Conservation (phyloP, 2,888 invertebrate genomes). For the Callinectes sapidus region DNA sequence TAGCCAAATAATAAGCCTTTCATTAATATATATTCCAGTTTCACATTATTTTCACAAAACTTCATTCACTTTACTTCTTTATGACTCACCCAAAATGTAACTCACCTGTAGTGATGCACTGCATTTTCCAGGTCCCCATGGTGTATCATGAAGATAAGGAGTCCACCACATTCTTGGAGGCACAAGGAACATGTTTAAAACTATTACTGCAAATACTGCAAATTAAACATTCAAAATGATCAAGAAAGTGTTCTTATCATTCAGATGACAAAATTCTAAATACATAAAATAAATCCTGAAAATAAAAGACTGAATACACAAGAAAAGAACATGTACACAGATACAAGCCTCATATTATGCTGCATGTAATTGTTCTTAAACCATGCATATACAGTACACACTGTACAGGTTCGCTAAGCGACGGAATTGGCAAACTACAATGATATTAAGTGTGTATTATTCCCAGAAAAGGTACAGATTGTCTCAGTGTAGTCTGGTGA, state of each 20-base stretch:
- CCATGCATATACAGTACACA: neutral
- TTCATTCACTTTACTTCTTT: neutral
- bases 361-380: too few relatives aligned
- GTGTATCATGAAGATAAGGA: conserved; percentile 59
- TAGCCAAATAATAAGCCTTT: too few relatives aligned
- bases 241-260: neutral
- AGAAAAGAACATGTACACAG: too few relatives aligned
- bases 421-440: too few relatives aligned
- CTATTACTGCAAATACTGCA: neutral
- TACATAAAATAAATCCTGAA: neutral
- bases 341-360: too few relatives aligned
- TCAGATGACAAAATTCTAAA: neutral
- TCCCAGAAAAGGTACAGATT: too few relatives aligned
- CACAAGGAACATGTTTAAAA: neutral
- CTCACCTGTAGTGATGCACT: conserved; percentile 71
- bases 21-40: too few relatives aligned
- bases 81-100: neutral
- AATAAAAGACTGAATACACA: too few relatives aligned
- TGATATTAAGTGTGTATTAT: too few relatives aligned
- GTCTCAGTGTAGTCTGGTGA: too few relatives aligned
- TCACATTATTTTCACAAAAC: too few relatives aligned
- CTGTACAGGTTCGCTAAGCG: too few relatives aligned
- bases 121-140: conserved; percentile 71
- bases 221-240: neutral
- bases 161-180: conserved; percentile 71